Evolutionary conservation across 2,797 vertebrate species (phyloP), one percentile per base, ranked within the genome.

Genomic region (Siniperca scherzeri): DNA sequence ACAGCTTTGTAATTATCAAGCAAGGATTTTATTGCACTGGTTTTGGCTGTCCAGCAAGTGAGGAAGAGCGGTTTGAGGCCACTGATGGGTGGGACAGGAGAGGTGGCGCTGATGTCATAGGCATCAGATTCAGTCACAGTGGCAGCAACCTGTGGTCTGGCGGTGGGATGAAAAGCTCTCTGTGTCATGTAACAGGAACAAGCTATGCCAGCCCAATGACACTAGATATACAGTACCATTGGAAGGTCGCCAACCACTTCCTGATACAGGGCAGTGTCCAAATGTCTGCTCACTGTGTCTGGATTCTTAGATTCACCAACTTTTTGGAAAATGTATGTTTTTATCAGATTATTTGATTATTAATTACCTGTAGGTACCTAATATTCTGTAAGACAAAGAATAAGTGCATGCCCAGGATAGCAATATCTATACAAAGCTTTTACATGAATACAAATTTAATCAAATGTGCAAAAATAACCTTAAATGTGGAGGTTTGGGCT

Each of bases 171-270:
- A 84, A 79, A 79, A 75, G 57, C 52, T 53, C 19, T 30, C 36
- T 13, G 55, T 87, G 78, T 83, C 78, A 82, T 79, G 55, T 67
- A 71, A 70, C 56, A 64, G 50, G 16, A 83, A 70, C 62, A 74
- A 27, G 44, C 33, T 65, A 65, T 59, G 71, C 59, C 59, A 74
- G 74, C 75, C 40, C 56, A 77, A 25, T 59, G 74, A 66, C 1
- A 11, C 30, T 25, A n/a, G 60, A 81, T 59, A 69, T 36, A 69
- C 48, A 55, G 44, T 48, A 71, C 48, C 52, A 1, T 46, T 53
- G 46, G 57, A 69, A 79, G 75, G 57, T 64, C 78, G 82, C 30
- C 69, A 56, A 59, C 7, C 21, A 5, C 38, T 25, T 55, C n/a
- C 68, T 25, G 19, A 70, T 12, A 27, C n/a, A 42, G 48, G 42